phyloP scores from a whole-genome alignment of 2,888 invertebrate species.

The Rhamnusium bicolor region DNA sequence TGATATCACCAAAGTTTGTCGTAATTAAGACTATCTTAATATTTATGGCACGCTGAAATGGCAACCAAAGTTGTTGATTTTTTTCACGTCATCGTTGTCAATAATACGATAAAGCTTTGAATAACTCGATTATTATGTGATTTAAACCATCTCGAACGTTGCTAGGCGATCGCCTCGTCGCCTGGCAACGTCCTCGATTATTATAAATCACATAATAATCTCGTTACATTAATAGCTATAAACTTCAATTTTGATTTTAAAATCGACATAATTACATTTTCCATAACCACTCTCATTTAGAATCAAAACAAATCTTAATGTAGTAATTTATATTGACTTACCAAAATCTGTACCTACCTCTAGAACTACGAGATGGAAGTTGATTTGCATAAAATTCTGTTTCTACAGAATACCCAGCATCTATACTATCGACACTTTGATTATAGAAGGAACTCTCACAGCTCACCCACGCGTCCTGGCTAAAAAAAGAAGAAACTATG shows the following conservation, averaged over 20 bases:
- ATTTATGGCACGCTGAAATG: too few species aligned
- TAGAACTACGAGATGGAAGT: slow-evolving; percentile 58
- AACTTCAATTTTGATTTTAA: background rate
- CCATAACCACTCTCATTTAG: background rate
- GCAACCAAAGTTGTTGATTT: too few species aligned
- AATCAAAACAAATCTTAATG: background rate
- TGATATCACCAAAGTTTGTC: too few species aligned
- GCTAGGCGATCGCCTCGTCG: too few species aligned
- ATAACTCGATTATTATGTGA: too few species aligned
- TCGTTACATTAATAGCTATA: too few species aligned
- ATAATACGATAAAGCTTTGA: too few species aligned
- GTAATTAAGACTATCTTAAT: too few species aligned
- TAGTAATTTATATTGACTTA: background rate
- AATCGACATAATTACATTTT: background rate
- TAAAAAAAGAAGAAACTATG: slow-evolving; percentile 55
- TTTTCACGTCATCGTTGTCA: too few species aligned
- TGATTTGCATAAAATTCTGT: slow-evolving; percentile 70
- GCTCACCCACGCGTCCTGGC: slow-evolving; percentile 75
- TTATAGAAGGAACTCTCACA: slow-evolving; percentile 72
- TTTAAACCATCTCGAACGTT: too few species aligned
- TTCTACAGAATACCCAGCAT: slow-evolving; percentile 67
- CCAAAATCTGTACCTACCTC: slow-evolving; percentile 56
- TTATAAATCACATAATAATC: too few species aligned
- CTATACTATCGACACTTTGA: slow-evolving; percentile 67
- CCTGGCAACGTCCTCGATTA: too few species aligned